Evolutionary conservation across 1,140 invertebrate genomes (phyloP), one percentile per base, ranked within the genome.

Genomic region (Lutraria rhynchaena): DNA sequence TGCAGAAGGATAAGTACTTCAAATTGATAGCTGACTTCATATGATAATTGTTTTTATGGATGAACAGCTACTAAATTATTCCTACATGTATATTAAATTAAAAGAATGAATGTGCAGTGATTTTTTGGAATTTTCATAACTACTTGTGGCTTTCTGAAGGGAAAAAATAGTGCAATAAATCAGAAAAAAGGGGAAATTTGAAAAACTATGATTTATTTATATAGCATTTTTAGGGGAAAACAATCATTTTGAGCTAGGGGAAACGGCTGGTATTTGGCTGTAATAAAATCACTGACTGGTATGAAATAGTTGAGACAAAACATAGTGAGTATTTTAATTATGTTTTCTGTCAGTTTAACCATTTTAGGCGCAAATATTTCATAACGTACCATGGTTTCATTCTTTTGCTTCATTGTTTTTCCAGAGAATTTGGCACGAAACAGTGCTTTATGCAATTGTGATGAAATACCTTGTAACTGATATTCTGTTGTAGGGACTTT

Each of bases 401-500:
- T n/a, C 46, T n/a, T n/a, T 13, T n/a, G 11, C 5, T 41, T 41
- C 37, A 41, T 7, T 41, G 37, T 7, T 41, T 41, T 5, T 41
- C 15, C 37, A 7, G 5, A 15, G 37, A 5, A 5, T 41, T 7
- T 9, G n/a, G n/a, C 53, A 7, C n/a, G 5, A 7, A 29, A 19
- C 19, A 4, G 5, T 57, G n/a, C n/a, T 22, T 57, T 4, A n/a
- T 57, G 4, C 4, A 57, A 57, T 57, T 57, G 27, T 57, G 19
- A 7, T 7, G 53, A 19, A 22, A 57, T 22, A 19, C n/a, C 5
- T 24, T 22, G 13, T 58, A 58, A 3, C 31, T 13, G 5, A 1
- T 1, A 31, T 22, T 29, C 55, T 35, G 19, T 67, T 80, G 7
- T 46, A 82, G 80, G 24, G 80, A 82, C 41, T 82, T 82, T 82